phyloP scores from a whole-genome alignment of 2,797 vertebrate genomes.

The Neostethus bicornis region DNA sequence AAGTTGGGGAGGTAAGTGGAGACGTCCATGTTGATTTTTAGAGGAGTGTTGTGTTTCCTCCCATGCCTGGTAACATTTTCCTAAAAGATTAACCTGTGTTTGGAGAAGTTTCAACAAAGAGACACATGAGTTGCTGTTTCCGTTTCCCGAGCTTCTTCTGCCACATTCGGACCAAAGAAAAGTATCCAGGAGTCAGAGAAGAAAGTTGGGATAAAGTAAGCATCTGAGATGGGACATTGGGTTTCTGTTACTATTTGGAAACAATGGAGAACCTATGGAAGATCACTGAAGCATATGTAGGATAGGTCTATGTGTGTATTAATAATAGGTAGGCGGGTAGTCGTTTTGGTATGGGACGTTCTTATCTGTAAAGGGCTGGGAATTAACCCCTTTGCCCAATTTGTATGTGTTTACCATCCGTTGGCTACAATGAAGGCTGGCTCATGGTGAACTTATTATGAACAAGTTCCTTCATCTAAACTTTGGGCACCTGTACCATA shows the following conservation, averaged over 20 bases:
- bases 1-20: slow-evolving; percentile 72
- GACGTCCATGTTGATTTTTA: slow-evolving; percentile 73
- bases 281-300: slow-evolving; percentile 62
- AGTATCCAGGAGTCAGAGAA: slow-evolving; percentile 41
- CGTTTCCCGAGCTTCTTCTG: too few species aligned
- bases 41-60: slow-evolving; percentile 73
- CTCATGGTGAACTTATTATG: too few species aligned
- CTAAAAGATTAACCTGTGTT: slow-evolving; percentile 66
- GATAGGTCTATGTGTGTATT: too few species aligned
- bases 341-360: too few species aligned
- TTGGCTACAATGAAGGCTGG: too few species aligned
- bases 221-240: slow-evolving; percentile 62
- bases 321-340: too few species aligned
- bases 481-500: too few species aligned
- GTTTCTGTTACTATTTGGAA: slow-evolving; percentile 50
- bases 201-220: slow-evolving; percentile 54
- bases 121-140: neutral
- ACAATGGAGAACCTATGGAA: slow-evolving; percentile 58
- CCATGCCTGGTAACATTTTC: slow-evolving; percentile 70
- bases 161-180: slow-evolving; percentile 35
- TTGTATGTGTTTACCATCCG: too few species aligned
- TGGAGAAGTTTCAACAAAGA: slow-evolving; percentile 46
- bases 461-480: too few species aligned
- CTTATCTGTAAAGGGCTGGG: too few species aligned
- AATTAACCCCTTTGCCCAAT: too few species aligned